Conservation (phyloP, 2,113 vertebrate genomes). For the Tenrec ecaudatus region DNA sequence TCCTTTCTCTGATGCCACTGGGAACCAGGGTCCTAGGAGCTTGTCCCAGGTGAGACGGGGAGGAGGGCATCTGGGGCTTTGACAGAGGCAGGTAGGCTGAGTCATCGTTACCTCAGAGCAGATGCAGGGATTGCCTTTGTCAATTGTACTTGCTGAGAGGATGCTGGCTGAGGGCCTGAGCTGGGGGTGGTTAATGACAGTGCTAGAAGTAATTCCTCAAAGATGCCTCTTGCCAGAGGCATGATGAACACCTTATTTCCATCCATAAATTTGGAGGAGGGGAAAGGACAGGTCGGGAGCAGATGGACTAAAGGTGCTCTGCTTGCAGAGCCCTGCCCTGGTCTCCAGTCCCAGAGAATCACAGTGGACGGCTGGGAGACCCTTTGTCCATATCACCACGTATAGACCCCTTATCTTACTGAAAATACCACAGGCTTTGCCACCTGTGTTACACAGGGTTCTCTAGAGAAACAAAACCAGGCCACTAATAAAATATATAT, state of each 20-base stretch:
- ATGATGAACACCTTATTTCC: constrained; percentile 55
- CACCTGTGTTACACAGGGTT: neutral
- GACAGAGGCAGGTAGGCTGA: neutral
- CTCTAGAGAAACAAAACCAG: too few species aligned
- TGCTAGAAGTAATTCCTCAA: neutral
- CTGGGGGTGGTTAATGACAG: constrained; percentile 57
- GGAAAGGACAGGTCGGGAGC: neutral
- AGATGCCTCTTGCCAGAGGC: constrained; percentile 57
- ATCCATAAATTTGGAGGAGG: neutral
- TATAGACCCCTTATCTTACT: neutral
- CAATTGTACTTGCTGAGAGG: neutral
- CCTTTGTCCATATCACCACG: neutral
- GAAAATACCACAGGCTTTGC: neutral
- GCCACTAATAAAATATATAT: too few species aligned
- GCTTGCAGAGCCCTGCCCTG: neutral
- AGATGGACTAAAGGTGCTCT: neutral
- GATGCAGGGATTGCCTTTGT: constrained; percentile 48
- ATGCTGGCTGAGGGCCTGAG: constrained; percentile 44
- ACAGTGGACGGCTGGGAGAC: neutral
- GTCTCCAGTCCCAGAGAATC: neutral
- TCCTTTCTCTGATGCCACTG: neutral
- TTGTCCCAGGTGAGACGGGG: constrained; percentile 14
- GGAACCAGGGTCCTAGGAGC: neutral
- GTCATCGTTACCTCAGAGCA: neutral
- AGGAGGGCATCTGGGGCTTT: neutral